These are phyloP conservation scores for Scaptomyza tumidula DNA, from an alignment of 2,888 invertebrate genomes.

Conservation along the genomic window DNA sequence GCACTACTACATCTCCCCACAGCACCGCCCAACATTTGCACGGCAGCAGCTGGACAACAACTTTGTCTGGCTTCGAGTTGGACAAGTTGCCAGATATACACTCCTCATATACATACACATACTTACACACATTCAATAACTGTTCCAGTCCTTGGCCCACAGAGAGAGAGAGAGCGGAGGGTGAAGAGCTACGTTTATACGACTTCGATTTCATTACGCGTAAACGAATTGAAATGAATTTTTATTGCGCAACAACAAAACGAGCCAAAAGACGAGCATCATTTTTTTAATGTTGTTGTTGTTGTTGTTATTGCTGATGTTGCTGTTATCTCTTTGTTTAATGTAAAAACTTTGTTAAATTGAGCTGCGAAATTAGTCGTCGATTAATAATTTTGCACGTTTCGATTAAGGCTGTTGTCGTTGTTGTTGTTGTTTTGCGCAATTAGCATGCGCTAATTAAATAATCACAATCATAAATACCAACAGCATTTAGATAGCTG, in stretches of 20 bases:
- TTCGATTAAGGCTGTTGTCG: constrained; percentile 44
- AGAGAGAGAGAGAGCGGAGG: neutral
- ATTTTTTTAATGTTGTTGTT: constrained; percentile 22
- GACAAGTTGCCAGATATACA: constrained; percentile 36
- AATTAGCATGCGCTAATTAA: constrained; percentile 77
- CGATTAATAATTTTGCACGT: constrained; percentile 71
- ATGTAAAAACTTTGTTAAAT: constrained; percentile 81
- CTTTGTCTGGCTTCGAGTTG: constrained; percentile 64
- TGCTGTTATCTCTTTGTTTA: constrained; percentile 68
- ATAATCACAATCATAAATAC: constrained; percentile 67
- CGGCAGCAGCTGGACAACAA: constrained; percentile 65
- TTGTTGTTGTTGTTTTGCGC: constrained; percentile 16
- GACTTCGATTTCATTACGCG: constrained; percentile 79
- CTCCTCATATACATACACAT: constrained; percentile 10
- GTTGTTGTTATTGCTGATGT: constrained; percentile 18
- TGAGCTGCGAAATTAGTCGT: constrained; percentile 70
- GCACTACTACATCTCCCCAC: neutral
- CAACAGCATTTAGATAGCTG: constrained; percentile 26
- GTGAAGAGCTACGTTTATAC: constrained; percentile 54
- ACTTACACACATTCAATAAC: constrained; percentile 54
- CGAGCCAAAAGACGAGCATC: constrained; percentile 33
- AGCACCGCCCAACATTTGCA: constrained; percentile 9
- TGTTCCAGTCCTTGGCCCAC: constrained; percentile 35
- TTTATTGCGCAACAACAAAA: constrained; percentile 74
- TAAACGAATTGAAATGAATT: constrained; percentile 80